These are phyloP conservation scores for Trachemys scripta DNA, from an alignment of 2,113 vertebrate species.

Conservation along the genomic window DNA sequence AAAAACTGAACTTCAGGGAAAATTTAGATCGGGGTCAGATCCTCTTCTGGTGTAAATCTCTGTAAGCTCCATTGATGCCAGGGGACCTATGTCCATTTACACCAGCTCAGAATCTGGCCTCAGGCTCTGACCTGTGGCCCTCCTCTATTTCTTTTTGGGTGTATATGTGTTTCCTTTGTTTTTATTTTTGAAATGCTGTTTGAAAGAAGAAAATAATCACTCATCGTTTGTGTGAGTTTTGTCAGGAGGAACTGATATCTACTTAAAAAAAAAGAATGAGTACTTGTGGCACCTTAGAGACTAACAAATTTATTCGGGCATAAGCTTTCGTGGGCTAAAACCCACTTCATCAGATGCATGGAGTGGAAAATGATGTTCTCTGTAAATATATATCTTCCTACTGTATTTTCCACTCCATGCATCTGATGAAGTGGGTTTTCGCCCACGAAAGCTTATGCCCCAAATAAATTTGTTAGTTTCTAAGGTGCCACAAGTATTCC, in stretches of 20 bases:
- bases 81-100: slow-evolving; percentile 26
- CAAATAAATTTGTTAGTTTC: no score
- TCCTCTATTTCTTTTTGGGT: slow-evolving; percentile 1
- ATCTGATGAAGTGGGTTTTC: no score
- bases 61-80: not conserved
- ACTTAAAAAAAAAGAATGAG: not conserved
- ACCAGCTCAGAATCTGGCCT: not conserved
- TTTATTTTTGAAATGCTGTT: not conserved
- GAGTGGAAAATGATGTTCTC: no score
- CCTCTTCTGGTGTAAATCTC: not conserved
- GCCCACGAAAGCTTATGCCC: no score
- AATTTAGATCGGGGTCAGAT: not conserved
- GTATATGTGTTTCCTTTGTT: not conserved
- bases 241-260: not conserved
- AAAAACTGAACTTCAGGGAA: not conserved
- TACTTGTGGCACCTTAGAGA: no score
- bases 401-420: no score
- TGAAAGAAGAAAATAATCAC: not conserved
- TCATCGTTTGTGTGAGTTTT: not conserved
- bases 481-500: no score
- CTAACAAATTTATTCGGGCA: no score
- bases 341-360: no score
- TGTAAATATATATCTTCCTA: no score
- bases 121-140: not conserved
- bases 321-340: no score